A percentile compares a stretch with the other conserved stretches of the same genome.
phyloP scores from a whole-genome alignment of 1,140 invertebrate genomes.

The Vollenhovia emeryi region DNA sequence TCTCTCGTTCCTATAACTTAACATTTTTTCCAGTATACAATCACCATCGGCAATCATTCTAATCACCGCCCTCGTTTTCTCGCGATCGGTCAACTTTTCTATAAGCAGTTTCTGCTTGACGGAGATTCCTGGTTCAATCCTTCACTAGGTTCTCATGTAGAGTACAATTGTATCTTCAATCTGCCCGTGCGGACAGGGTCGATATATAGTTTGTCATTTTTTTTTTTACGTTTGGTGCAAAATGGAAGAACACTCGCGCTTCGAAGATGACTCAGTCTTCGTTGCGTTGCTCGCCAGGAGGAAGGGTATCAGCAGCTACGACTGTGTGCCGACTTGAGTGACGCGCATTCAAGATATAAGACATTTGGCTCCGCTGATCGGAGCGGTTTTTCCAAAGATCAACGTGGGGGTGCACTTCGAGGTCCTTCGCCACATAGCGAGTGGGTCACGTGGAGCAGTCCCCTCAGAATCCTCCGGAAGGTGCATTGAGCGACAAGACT shows the following conservation, averaged over 20 bases:
- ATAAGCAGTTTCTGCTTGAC: conserved; percentile 9
- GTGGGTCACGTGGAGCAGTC: conserved; percentile 77
- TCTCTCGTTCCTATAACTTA: neutral
- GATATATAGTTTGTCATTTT: conserved; percentile 36
- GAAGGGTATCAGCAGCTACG: conserved; percentile 54
- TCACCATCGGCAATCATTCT: neutral
- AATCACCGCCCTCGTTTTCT: neutral
- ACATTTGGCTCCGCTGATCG: conserved; percentile 28
- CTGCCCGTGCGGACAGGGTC: neutral
- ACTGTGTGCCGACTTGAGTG: conserved; percentile 40
- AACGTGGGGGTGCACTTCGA: conserved; percentile 63
- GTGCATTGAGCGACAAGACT: conserved; percentile 81
- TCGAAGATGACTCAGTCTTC: conserved; percentile 52
- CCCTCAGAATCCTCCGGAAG: conserved; percentile 78
- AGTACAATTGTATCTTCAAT: conserved; percentile 7
- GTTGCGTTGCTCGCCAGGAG: conserved; percentile 58
- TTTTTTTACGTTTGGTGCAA: conserved; percentile 30
- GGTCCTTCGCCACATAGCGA: conserved; percentile 69
- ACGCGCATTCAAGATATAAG: conserved; percentile 22
- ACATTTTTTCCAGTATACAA: conserved; percentile 14
- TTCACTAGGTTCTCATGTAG: conserved; percentile 5
- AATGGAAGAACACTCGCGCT: conserved; percentile 60
- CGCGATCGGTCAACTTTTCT: conserved; percentile 1
- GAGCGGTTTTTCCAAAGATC: conserved; percentile 48
- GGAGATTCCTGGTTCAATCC: conserved; percentile 9